Conservation (phyloP, 2,888 invertebrate species). For the Polyommatus iphigenia region DNA sequence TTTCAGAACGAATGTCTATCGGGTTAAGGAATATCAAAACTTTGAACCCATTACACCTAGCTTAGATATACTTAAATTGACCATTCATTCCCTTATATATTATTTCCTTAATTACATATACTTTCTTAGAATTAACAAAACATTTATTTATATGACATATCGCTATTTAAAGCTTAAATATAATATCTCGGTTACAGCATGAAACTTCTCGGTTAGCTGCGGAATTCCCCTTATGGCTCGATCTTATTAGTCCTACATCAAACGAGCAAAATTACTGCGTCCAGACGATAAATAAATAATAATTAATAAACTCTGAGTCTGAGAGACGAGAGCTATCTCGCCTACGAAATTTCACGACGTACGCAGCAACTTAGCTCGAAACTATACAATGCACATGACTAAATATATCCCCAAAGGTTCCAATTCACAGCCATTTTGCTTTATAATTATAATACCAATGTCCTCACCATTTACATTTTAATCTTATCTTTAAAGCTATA, state of each 20-base stretch:
- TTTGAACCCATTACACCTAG: neutral
- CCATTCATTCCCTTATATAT: neutral
- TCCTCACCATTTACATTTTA: conserved; percentile 77
- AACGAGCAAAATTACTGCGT: neutral
- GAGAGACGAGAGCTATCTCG: neutral
- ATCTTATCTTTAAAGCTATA: conserved; percentile 82
- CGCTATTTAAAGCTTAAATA: neutral
- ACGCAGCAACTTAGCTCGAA: neutral
- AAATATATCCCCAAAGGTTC: neutral
- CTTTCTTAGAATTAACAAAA: neutral
- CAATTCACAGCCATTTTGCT: conserved; percentile 33
- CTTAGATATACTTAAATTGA: neutral
- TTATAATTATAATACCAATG: conserved; percentile 17
- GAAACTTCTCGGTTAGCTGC: neutral
- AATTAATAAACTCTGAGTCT: neutral
- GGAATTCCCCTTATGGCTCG: neutral
- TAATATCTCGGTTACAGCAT: neutral
- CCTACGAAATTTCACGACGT: neutral
- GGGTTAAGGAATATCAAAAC: neutral
- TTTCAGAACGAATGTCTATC: neutral
- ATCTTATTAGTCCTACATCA: neutral
- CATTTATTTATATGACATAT: neutral
- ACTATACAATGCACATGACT: conserved; percentile 9
- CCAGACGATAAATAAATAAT: neutral
- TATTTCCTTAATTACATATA: neutral